Base-by-base conservation (phyloP, 1,140 invertebrate genomes). In the Streblospio benedicti region DNA sequence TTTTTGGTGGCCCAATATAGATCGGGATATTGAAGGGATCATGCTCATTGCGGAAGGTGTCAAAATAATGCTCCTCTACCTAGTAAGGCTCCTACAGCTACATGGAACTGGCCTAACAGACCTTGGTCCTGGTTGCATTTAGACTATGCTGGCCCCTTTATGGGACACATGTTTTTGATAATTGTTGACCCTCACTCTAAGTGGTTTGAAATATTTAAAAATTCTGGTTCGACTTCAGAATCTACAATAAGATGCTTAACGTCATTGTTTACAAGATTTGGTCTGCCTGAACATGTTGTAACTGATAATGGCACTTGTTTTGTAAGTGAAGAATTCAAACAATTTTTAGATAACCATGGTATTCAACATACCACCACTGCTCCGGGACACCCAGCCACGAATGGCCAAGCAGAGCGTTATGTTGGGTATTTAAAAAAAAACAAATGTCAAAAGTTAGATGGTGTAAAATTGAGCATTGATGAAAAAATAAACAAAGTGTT, bases 221-320 rank as follows among this genome's bases (percentile, higher is more conserved):
- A 12, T 5, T 38, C 53, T 14, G 9, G 16, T 20, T 38, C 35
- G 9, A 38, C 35, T n/a, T n/a, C 35, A 38, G 53, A 32, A 16
- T 20, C 32, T 14, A 56, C 18, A 4, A 56, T 56, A 32, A 18
- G 32, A 14, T 25, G 30, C 20, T n/a, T 74, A 18, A 67, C 68
- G 45, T 38, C 38, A 27, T 69, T 73, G 4, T 76, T 79, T 67
- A 61, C 68, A 5, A 61, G 63, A 38, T 69, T 72, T 61, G 79
- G 74, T 20, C 62, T 77, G 50, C 76, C 73, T 4, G 28, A 69
- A 28, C 66, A 63, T 28, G 18, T 79, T 16, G 69, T 79, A 35
- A 68, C 71, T 0, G 79, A 81, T 63, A 76, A 75, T 60, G 76
- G 71, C 35, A 68, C 76, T n/a, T 67, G 72, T 45, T 80, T 79